Evolutionary conservation across 2,797 vertebrate genomes (phyloP).

Genomic region (Erithacus rubecula): DNA sequence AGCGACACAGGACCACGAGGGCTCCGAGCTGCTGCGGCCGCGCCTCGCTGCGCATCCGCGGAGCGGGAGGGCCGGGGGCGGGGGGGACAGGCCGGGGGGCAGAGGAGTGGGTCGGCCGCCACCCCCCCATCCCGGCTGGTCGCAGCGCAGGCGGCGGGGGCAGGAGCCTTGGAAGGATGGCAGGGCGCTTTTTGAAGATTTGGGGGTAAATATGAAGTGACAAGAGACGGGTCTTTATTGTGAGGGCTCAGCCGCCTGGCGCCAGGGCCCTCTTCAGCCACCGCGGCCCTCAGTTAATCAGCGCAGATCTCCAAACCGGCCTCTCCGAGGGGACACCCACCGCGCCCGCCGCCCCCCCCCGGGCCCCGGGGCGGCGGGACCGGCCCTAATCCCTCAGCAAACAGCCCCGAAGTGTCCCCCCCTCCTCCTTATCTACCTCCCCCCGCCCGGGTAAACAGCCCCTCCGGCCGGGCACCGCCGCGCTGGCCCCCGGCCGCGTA

Average conservation of each 20-base stretch:
- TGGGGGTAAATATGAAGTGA: conserved; percentile 88
- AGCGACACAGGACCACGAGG: not conserved
- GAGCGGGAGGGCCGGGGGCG: not conserved
- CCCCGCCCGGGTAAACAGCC: conserved; percentile 2
- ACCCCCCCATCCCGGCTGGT: not conserved
- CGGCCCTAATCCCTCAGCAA: conserved; percentile 44
- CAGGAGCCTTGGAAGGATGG: conserved; percentile 46
- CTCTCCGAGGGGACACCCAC: conserved; percentile 69
- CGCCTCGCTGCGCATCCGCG: not conserved
- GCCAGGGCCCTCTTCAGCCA: conserved; percentile 85
- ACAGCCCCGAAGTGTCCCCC: conserved; percentile 9
- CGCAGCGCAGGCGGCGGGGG: not conserved
- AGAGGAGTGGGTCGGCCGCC: not conserved
- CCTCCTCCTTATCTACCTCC: conserved; percentile 2
- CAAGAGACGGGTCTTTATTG: conserved; percentile 87
- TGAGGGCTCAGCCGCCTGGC: conserved; percentile 87
- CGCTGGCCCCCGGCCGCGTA: not conserved
- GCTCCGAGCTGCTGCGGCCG: not conserved
- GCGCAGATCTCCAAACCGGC: conserved; percentile 69
- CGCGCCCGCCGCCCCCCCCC: conserved; percentile 7
- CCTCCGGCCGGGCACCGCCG: not conserved
- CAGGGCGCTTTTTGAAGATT: conserved; percentile 74
- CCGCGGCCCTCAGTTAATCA: conserved; percentile 77
- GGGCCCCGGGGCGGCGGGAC: conserved; percentile 28
- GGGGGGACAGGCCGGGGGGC: not conserved